phyloP scores from a whole-genome alignment of 2,113 vertebrate genomes.

The Tylochromis polylepis region DNA sequence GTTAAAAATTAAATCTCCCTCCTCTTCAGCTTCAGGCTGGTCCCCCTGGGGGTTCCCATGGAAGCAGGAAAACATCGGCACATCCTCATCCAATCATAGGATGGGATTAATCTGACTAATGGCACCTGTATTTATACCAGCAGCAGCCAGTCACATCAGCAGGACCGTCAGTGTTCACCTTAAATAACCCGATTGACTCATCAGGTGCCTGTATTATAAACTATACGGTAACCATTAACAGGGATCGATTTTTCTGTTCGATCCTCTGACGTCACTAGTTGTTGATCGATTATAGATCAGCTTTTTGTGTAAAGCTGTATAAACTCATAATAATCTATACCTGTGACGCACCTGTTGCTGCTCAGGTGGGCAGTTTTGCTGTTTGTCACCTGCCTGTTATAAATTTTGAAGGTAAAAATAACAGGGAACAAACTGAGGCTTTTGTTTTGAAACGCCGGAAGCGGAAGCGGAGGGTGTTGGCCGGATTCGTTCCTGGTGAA shows the following conservation, averaged over 20 bases:
- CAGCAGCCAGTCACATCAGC: no score
- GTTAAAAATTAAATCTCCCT: background rate
- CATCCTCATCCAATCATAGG: background rate
- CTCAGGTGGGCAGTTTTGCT: background rate
- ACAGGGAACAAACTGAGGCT: background rate
- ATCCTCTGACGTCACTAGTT: background rate
- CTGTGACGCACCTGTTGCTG: background rate
- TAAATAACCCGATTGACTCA: background rate
- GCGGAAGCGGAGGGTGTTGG: background rate
- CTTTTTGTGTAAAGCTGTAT: background rate
- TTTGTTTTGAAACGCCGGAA: background rate
- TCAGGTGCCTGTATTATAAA: background rate
- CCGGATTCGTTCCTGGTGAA: background rate
- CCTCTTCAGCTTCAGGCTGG: background rate
- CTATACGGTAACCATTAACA: background rate
- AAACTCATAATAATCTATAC: background rate
- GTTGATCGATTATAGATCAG: background rate
- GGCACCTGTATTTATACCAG: background rate
- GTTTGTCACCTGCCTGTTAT: background rate
- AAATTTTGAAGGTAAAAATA: background rate
- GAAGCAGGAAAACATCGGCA: background rate
- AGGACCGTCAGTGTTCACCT: background rate
- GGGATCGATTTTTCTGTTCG: background rate
- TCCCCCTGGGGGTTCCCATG: background rate
- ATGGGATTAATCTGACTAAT: background rate